phyloP scores from a whole-genome alignment of 2,113 vertebrate species.

The Phyllostomus discolor region DNA sequence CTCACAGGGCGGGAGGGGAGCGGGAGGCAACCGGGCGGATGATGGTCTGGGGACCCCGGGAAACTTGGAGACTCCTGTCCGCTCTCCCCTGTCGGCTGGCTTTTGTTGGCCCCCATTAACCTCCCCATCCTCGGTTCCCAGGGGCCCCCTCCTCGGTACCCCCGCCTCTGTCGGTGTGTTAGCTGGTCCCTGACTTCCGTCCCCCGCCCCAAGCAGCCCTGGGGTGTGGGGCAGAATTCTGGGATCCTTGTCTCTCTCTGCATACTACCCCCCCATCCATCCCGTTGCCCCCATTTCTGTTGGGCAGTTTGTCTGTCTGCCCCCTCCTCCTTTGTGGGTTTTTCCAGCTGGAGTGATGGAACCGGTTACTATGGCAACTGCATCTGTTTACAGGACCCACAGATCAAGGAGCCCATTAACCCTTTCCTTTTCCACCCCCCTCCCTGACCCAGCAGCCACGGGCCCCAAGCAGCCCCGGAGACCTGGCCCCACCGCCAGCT shows the following conservation, averaged over 20 bases:
- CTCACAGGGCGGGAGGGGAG: background rate
- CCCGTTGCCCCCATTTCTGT: conserved; percentile 48
- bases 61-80: conserved; percentile 23
- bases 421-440: conserved; percentile 13
- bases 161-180: conserved; percentile 41
- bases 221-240: background rate
- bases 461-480: background rate
- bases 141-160: background rate
- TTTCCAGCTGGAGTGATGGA: conserved; percentile 71
- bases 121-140: background rate
- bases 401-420: conserved; percentile 46
- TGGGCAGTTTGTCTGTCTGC: conserved; percentile 59
- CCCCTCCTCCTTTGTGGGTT: conserved; percentile 57
- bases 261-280: background rate
- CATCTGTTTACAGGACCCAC: conserved; percentile 90
- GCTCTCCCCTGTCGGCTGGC: background rate
- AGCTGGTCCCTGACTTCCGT: conserved; percentile 29
- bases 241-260: background rate
- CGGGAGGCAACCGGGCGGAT: background rate
- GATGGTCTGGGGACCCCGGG: background rate
- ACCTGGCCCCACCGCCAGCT: background rate
- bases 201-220: background rate
- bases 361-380: conserved; percentile 91
- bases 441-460: background rate
- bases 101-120: background rate